Percentiles rank a stretch among this genome's conserved stretches.
Evolutionary conservation across 2,888 invertebrate genomes (phyloP).

Genomic region (Eugnorisma glareosa): DNA sequence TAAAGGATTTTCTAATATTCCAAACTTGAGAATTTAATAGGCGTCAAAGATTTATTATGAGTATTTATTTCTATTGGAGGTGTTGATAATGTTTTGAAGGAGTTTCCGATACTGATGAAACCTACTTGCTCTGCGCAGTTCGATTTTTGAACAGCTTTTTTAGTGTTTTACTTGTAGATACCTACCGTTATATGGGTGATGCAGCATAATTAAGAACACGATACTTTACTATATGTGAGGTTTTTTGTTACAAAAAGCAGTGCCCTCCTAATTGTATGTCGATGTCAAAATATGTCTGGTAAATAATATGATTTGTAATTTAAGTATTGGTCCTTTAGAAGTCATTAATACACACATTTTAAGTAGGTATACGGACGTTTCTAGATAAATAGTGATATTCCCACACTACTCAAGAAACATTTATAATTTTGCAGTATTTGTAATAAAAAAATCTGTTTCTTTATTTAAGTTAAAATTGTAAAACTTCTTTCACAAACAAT

Average conservation of each 20-base stretch:
- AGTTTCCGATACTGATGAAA: not conserved
- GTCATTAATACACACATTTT: not conserved
- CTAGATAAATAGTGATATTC: no score
- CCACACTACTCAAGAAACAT: no score
- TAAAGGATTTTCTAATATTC: constrained; percentile 75
- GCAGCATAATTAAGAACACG: not conserved
- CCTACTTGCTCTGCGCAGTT: not conserved
- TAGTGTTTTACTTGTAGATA: not conserved
- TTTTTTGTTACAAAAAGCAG: not conserved
- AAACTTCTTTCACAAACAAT: constrained; percentile 5
- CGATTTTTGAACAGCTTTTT: not conserved
- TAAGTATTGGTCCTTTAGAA: not conserved
- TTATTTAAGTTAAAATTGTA: not conserved
- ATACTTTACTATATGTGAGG: not conserved
- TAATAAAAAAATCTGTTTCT: no score
- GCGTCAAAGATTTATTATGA: constrained; percentile 30
- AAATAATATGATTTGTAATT: not conserved
- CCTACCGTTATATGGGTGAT: no score
- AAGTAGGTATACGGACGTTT: no score
- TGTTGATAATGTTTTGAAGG: constrained; percentile 9
- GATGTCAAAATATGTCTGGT: not conserved
- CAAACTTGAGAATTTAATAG: constrained; percentile 71
- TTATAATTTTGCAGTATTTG: not conserved
- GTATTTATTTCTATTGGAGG: constrained; percentile 31
- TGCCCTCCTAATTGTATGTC: not conserved